Evolutionary conservation across 2,888 invertebrate genomes (phyloP).

Genomic region (Microplitis manilae): DNA sequence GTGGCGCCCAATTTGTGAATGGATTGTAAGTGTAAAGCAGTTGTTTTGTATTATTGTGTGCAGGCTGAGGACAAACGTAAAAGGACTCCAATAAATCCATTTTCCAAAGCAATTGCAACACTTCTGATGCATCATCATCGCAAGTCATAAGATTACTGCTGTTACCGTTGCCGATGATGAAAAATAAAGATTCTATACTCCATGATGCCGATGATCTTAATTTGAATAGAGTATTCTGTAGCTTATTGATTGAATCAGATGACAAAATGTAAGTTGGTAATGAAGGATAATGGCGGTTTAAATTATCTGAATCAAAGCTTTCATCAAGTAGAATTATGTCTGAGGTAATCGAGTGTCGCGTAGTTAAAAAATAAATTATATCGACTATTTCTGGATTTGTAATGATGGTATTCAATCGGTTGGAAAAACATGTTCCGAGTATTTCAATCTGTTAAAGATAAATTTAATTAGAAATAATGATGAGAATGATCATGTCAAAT

Average conservation of each 20-base stretch:
- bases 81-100: background rate
- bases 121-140: background rate
- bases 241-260: background rate
- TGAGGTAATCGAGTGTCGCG: too few species aligned
- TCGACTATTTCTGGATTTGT: too few species aligned
- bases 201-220: background rate
- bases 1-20: background rate
- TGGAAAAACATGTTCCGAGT: too few species aligned
- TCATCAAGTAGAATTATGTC: too few species aligned
- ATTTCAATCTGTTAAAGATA: too few species aligned
- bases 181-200: background rate
- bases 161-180: background rate
- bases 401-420: too few species aligned
- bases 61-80: background rate
- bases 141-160: background rate
- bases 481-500: too few species aligned
- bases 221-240: background rate
- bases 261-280: background rate
- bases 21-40: constrained; percentile 3
- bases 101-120: background rate
- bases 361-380: too few species aligned
- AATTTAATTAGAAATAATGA: too few species aligned
- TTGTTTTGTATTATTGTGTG: background rate
- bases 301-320: too few species aligned
- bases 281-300: too few species aligned